Conservation (phyloP, 2,888 invertebrate genomes). For the Diachrysia chrysitis region DNA sequence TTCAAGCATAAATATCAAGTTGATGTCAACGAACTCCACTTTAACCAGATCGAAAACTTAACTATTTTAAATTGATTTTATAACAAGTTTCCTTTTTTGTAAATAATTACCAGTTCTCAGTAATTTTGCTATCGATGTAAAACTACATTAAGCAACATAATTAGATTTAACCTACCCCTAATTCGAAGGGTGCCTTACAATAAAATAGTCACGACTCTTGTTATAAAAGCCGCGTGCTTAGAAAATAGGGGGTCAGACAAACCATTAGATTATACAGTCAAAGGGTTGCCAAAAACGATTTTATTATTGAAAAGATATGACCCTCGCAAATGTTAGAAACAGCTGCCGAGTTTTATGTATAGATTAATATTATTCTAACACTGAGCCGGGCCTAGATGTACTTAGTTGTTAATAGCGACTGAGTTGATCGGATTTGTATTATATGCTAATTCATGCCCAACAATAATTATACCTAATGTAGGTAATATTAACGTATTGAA, state of each 20-base stretch:
- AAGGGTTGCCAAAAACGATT: slow-evolving; percentile 85
- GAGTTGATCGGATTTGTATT: slow-evolving; percentile 74
- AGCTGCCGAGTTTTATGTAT: slow-evolving; percentile 73
- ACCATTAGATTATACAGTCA: slow-evolving; percentile 73
- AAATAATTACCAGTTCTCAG: slow-evolving; percentile 30
- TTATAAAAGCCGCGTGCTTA: slow-evolving; percentile 69
- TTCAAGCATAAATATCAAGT: slow-evolving; percentile 62
- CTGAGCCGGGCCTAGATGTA: slow-evolving; percentile 64
- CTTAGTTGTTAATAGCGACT: slow-evolving; percentile 63
- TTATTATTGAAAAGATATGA: slow-evolving; percentile 75
- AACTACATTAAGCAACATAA: slow-evolving; percentile 48
- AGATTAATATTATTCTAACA: slow-evolving; percentile 83
- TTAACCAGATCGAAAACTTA: slow-evolving; percentile 49
- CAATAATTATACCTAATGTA: slow-evolving; percentile 21
- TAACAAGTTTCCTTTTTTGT: slow-evolving; percentile 33
- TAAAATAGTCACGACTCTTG: slow-evolving; percentile 63
- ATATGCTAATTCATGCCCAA: slow-evolving; percentile 68
- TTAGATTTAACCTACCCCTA: slow-evolving; percentile 50
- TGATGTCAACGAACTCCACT: slow-evolving; percentile 70
- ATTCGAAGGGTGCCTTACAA: slow-evolving; percentile 63
- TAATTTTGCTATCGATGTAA: slow-evolving; percentile 36
- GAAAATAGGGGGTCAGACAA: slow-evolving; percentile 72
- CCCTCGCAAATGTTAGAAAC: slow-evolving; percentile 74
- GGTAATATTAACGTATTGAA: slow-evolving; percentile 13
- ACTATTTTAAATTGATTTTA: slow-evolving; percentile 48